phyloP scores from a whole-genome alignment of 2,113 vertebrate genomes.

The Seriola quinqueradiata region DNA sequence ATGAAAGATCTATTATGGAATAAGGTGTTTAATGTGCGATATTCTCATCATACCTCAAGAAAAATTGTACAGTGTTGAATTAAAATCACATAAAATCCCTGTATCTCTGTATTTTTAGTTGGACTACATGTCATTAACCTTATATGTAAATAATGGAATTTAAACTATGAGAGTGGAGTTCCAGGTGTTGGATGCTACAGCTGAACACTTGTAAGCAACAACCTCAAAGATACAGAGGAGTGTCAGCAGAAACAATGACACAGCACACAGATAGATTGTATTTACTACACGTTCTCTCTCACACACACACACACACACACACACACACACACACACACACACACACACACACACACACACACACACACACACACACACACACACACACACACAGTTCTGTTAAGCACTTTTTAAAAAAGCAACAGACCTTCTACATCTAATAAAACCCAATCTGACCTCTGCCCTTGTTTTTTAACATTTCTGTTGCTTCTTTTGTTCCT shows the following conservation, averaged over 20 bases:
- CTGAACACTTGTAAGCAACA: constrained; percentile 6
- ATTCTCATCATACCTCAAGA: neutral
- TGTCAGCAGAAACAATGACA: constrained; percentile 17
- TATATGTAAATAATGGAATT: neutral
- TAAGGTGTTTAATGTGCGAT: neutral
- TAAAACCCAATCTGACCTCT: constrained; percentile 56
- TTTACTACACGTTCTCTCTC: no score
- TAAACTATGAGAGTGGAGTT: neutral
- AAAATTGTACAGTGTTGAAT: neutral
- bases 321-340: no score
- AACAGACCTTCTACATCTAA: neutral
- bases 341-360: neutral
- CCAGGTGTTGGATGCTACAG: neutral
- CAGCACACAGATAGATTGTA: no score
- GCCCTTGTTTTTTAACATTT: constrained; percentile 26
- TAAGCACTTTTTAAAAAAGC: neutral
- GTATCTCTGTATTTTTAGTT: neutral
- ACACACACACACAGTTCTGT: neutral
- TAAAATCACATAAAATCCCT: neutral
- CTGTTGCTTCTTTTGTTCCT: constrained; percentile 36
- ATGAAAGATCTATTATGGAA: neutral
- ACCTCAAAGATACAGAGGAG: constrained; percentile 8
- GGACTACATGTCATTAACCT: neutral
- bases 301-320: no score
- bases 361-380: constrained; percentile 1